A percentile compares a stretch with the other conserved stretches of the same genome.
Conservation (phyloP, 2,113 vertebrate species). For the Zosterops japonicus region DNA sequence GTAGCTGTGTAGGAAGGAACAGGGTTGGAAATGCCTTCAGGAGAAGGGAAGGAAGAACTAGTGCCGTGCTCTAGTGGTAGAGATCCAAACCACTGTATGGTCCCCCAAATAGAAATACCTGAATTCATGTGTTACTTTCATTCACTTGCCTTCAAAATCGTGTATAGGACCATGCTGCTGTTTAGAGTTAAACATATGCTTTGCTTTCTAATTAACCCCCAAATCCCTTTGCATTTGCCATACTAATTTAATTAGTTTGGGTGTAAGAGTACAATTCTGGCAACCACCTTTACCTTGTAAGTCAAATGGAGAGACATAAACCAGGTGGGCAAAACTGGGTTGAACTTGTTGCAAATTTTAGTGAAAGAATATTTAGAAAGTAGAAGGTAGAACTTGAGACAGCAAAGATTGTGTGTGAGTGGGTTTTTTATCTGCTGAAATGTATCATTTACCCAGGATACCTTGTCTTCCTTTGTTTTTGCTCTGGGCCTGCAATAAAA, state of each 20-base stretch:
- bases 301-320: background rate
- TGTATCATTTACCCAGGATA: constrained; percentile 1
- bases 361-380: background rate
- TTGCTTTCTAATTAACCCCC: background rate
- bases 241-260: constrained; percentile 5
- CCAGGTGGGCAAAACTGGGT: background rate
- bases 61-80: background rate
- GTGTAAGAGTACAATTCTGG: background rate
- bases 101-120: background rate
- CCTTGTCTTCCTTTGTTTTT: constrained; percentile 60
- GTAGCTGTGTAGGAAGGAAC: background rate
- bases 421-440: background rate
- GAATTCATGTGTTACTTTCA: background rate
- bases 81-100: background rate
- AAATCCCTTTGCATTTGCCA: background rate
- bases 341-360: background rate
- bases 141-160: background rate
- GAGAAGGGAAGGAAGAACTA: background rate
- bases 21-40: background rate
- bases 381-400: background rate
- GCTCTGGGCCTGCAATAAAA: constrained; percentile 55
- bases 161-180: background rate
- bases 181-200: background rate
- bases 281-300: background rate
- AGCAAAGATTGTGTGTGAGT: background rate